phyloP scores from a whole-genome alignment of 2,797 vertebrate species.

The Catamblyrhynchus diadema region DNA sequence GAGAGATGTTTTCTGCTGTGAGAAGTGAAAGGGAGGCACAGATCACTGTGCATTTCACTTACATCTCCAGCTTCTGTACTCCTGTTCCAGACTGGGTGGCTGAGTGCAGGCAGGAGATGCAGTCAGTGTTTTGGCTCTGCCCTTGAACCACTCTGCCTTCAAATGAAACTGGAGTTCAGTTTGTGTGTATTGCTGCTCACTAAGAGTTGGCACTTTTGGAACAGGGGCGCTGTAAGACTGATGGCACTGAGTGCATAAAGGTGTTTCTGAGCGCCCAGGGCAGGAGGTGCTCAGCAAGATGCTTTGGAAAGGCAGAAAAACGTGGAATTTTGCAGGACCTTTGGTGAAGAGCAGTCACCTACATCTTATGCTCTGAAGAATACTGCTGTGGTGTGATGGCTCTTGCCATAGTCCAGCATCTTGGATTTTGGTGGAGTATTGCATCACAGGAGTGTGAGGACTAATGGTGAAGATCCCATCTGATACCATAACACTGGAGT shows the following conservation, averaged over 20 bases:
- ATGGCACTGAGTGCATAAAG: accelerated
- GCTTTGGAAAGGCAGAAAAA: background rate
- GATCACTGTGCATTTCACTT: accelerated
- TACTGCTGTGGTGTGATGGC: background rate
- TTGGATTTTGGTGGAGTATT: background rate
- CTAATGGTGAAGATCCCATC: background rate
- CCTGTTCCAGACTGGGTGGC: background rate
- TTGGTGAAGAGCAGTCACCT: background rate
- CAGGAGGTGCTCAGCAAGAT: background rate
- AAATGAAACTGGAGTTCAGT: background rate
- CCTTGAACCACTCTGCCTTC: background rate
- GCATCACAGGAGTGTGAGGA: background rate
- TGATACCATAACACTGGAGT: background rate
- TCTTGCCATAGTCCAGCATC: background rate
- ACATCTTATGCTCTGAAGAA: accelerated
- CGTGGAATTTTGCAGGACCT: background rate
- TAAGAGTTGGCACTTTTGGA: background rate
- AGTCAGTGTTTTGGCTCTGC: background rate
- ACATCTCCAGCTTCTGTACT: accelerated
- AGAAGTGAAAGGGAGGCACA: background rate
- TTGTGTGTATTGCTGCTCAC: background rate
- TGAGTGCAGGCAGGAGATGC: background rate
- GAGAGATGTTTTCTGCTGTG: background rate
- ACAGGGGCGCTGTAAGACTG: accelerated
- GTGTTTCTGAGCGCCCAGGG: background rate